Evolutionary conservation across 2,113 vertebrate species (phyloP), one percentile per base, ranked within the genome.

Genomic region (Otolemur garnettii): DNA sequence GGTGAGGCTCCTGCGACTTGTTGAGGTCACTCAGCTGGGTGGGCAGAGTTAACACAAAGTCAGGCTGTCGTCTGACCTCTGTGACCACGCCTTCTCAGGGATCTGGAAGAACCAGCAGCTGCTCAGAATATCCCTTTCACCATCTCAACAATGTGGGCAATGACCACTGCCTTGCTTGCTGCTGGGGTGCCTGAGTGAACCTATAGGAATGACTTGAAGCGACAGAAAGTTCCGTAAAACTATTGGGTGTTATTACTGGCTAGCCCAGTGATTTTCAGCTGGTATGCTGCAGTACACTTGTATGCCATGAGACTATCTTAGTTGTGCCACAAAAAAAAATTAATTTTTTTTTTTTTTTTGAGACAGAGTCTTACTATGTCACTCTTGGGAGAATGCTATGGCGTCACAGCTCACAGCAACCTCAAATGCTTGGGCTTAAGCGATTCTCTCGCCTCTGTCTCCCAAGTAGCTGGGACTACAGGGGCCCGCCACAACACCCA

Each of bases 1-100:
- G 66, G 64, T 26, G 12, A 15, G 21, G 28, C 5, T 85, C 81
- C 50, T 38, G 45, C 30, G 81, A 35, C 60, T 81, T 82, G 55
- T 68, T 81, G 17, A 57, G 42, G 38, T 60, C 30, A 4, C 88
- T 75, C 55, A 68, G 42, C 18, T 57, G 45, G 19, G 50, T 0
- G 12, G 64, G 53, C 21, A 5, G 3, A 9, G 30, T 55, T 57
- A 14, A 14, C 8, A 11, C 24, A 28, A 15, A 59, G 42, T 42
- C 60, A 45, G 33, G 24, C 14, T 26, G 4, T 42, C 13, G 9
- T 78, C 60, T n/a, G 24, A 22, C 18, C 55, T 30, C 42, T 1
- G 5, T 35, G 66, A 62, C 13, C 0, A 0, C 13, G 53, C 57
- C 50, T 45, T 38, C 22, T 35, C 0, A 0, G 4, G 38, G 18